These are phyloP conservation scores for Ptychochromis oligacanthus DNA, from an alignment of 2,113 vertebrate genomes.

Conservation along the genomic window DNA sequence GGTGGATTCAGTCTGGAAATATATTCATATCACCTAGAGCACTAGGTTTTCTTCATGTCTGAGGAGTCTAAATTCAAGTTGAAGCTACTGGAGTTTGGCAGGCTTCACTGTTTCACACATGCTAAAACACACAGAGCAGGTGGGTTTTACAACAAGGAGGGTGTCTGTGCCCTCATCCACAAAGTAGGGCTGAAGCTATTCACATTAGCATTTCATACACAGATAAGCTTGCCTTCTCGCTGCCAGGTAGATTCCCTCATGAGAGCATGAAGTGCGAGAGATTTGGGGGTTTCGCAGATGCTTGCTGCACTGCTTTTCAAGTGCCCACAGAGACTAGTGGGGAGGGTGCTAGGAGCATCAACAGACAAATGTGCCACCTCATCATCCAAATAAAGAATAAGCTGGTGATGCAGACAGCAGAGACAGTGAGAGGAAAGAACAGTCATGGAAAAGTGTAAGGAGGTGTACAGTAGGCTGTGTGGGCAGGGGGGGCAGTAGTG, in stretches of 20 bases:
- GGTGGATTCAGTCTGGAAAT: constrained; percentile 24
- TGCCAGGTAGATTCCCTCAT: constrained; percentile 70
- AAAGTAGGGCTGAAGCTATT: constrained; percentile 46
- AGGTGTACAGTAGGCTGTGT: constrained; percentile 18
- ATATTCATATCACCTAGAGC: constrained; percentile 50
- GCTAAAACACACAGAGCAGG: constrained; percentile 62
- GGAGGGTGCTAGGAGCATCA: constrained; percentile 20
- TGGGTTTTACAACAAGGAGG: constrained; percentile 50
- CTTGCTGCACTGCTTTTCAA: constrained; percentile 49
- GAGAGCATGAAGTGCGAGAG: constrained; percentile 58
- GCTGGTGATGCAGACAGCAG: constrained; percentile 3
- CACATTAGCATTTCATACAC: constrained; percentile 72
- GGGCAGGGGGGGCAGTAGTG: neutral
- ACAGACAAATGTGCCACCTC: constrained; percentile 53
- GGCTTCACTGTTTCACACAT: constrained; percentile 41
- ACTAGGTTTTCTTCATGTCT: constrained; percentile 37
- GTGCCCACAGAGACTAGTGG: constrained; percentile 38
- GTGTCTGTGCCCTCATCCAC: constrained; percentile 49
- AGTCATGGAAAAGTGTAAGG: neutral
- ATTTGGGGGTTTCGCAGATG: constrained; percentile 55
- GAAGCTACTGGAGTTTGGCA: constrained; percentile 48
- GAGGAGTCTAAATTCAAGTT: constrained; percentile 39
- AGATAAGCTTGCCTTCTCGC: constrained; percentile 55
- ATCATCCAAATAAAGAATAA: constrained; percentile 39
- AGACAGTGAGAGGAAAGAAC: neutral